phyloP scores from a whole-genome alignment of 2,888 invertebrate genomes.

The Drosophila monieri region DNA sequence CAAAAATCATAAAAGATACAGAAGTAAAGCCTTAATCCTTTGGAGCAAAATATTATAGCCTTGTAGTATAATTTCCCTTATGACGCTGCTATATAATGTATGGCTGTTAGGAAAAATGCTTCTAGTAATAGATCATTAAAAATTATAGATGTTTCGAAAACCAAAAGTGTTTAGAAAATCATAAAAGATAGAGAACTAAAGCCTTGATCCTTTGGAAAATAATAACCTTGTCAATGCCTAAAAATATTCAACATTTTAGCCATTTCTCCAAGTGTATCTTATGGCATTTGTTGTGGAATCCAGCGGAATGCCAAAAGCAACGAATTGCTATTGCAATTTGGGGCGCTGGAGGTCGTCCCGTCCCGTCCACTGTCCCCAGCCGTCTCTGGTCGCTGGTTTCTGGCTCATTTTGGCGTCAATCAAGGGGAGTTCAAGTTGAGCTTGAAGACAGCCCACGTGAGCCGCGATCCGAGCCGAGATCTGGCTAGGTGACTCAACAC shows the following conservation, averaged over 20 bases:
- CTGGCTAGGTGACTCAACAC: conserved; percentile 1
- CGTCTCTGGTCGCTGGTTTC: neutral
- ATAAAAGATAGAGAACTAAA: too few relatives aligned
- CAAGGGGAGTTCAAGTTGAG: conserved; percentile 42
- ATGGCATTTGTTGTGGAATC: conserved; percentile 70
- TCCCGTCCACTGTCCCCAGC: conserved; percentile 9
- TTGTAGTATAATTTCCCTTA: too few relatives aligned
- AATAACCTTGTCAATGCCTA: too few relatives aligned
- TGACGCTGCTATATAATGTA: neutral
- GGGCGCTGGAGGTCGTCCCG: conserved; percentile 34
- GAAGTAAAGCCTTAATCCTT: too few relatives aligned
- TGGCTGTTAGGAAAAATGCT: neutral
- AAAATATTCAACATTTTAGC: too few relatives aligned
- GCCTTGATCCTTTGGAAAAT: too few relatives aligned
- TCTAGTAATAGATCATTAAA: too few relatives aligned
- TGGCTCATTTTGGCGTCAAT: conserved; percentile 26
- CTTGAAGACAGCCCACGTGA: conserved; percentile 22
- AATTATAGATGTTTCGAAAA: too few relatives aligned
- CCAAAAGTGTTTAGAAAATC: too few relatives aligned
- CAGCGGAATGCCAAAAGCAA: conserved; percentile 59
- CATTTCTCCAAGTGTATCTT: conserved; percentile 12
- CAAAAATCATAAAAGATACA: too few relatives aligned
- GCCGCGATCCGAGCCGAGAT: neutral
- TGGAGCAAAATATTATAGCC: too few relatives aligned
- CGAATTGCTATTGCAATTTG: conserved; percentile 24